Base-by-base conservation (phyloP, 2,888 invertebrate species). In the Thymelicus lineola region DNA sequence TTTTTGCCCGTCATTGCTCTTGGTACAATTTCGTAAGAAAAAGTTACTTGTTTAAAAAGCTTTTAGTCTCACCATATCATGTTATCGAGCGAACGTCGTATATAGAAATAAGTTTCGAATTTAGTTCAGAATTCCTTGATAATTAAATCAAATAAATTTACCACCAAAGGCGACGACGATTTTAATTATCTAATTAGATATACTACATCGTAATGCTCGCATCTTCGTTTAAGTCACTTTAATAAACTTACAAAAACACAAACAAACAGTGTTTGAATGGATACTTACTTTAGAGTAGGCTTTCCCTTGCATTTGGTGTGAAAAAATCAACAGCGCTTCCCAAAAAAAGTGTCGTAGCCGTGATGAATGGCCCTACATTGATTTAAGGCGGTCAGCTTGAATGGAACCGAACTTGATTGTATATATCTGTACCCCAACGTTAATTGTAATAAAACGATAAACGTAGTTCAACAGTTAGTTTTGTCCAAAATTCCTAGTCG, bases 181-280 rank as follows among this genome's bases (percentile, higher is more conserved):
- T 90, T 90, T 86, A 76, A 84, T 86, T 90, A 91, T 92, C 91
- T 90, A 88, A 90, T 91, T 91, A 87, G 91, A 91, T 91, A 89
- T 75, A 65, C 70, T 55, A 76, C 78, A 88, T 84, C 75, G 82
- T 83, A 89, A 90, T 87, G 90, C 90, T 91, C 86, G 86, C 85
- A 84, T 83, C 82, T 81, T 75, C 83, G 80, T 88, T 89, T 87
- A 88, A 83, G 81, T 82, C 78, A 57, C 76, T 75, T 82, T 79
- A 81, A 81, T 82, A 79, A 81, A 76, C 63, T 60, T 57, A 58
- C 50, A n/a, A 36, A 14, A 15, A 66, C 36, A 4, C 69, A 76
- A 72, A 73, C 59, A 71, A 78, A 80, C 75, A 77, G 64, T 73
- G 53, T 67, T 74, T 76, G 73, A 73, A 67, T 68, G 17, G 15